Evolutionary conservation across 2,888 invertebrate species (phyloP), one percentile per base, ranked within the genome.

Genomic region (Itoplectis maculator): DNA sequence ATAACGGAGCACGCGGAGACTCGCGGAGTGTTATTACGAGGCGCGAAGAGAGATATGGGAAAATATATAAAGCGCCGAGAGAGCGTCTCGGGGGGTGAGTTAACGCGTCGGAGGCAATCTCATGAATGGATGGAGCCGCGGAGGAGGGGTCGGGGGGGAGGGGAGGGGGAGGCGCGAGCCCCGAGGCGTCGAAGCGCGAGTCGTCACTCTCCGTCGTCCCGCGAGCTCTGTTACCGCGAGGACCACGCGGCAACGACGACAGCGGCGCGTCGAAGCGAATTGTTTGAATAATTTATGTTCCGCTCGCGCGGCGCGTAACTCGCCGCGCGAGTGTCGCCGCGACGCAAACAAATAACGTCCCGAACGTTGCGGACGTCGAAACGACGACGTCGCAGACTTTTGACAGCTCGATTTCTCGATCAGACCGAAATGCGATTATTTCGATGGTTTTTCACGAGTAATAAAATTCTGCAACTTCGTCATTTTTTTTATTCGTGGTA

Each of bases 281-380:
- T 82, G 82, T 82, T 79, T 82, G 82, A 79, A 82, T 79, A 79
- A 82, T 82, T 82, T 79, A 82, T 79, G 66, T 73, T 54, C 75
- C 54, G 70, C 29, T 7, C 54, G 49, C 35, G 45, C 47, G 45
- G 45, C 47, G 51, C 23, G 65, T 66, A 72, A 75, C 66, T 75
- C 61, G 45, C 20, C 37, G n/a, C n/a, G n/a, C n/a, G 29, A 59
- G 72, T 76, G 29, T 29, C 29, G 29, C 72, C 72, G 68, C 70
- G 59, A 68, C 68, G 54, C 56, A 79, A 82, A 79, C 78, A 76
- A 72, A 82, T 76, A 45, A n/a, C 20, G 37, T 35, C 65, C 9
- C 66, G 51, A 2, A 5, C 29, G 5, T 29, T 5, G 29, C 29
- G 29, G 2, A 29, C 29, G 29, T 29, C 29, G n/a, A 29, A 29